phyloP scores from a whole-genome alignment of 2,888 invertebrate species.

The Rotaria macrura region DNA sequence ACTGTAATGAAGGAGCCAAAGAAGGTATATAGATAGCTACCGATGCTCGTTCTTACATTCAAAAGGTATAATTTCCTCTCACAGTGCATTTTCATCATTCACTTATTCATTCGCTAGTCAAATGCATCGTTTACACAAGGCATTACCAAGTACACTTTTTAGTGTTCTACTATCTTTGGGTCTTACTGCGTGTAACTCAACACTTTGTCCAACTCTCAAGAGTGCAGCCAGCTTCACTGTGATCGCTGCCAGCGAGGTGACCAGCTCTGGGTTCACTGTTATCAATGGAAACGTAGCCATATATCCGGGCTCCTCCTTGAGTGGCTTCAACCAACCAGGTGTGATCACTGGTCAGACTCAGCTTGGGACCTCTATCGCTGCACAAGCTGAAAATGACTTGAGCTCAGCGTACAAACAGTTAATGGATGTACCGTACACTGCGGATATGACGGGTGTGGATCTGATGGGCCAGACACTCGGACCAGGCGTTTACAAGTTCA shows the following conservation, averaged over 20 bases:
- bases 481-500: neutral
- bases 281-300: neutral
- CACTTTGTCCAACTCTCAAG: neutral
- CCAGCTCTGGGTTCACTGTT: neutral
- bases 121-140: too few relatives aligned
- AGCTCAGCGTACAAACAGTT: neutral
- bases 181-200: neutral
- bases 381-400: neutral
- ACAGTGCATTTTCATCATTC: too few relatives aligned
- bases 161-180: too few relatives aligned
- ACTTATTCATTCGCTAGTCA: too few relatives aligned
- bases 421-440: neutral
- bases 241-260: neutral
- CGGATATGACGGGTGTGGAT: neutral
- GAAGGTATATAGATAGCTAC: too few relatives aligned
- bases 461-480: neutral
- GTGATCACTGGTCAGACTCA: neutral
- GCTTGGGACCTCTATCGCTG: neutral
- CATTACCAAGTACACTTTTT: too few relatives aligned
- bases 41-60: too few relatives aligned
- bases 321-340: neutral
- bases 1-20: too few relatives aligned
- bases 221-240: neutral
- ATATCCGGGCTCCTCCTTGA: neutral
- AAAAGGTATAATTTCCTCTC: too few relatives aligned